Base-by-base conservation (phyloP, 2,888 invertebrate species). In the Caenorhabditis afra region DNA sequence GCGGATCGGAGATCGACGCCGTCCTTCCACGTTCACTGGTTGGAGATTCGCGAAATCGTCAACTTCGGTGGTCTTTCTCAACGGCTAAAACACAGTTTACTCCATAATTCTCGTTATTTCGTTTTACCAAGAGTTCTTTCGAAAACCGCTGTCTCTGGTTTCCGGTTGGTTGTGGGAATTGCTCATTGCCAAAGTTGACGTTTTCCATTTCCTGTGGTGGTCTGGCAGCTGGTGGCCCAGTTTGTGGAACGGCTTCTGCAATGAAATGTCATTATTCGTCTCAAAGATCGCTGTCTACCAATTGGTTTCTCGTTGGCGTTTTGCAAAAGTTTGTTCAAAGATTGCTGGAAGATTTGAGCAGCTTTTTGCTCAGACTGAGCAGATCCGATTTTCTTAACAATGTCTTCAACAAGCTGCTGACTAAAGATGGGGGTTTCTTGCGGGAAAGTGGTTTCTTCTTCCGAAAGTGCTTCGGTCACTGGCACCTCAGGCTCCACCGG, bases 1-100 rank as follows among this genome's bases (percentile, higher is more conserved):
- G 44, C 85, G 77, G 35, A 85, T 79, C 50, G 86, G 86, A 20
- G 86, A 78, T 18, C 86, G 81, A 22, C 86, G 81, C 37, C 75
- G 64, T 29, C 81, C 84, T 47, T 84, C 81, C 20, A 62, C 14
- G 39, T 84, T 84, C 12, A 84, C 73, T 16, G 77, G 74, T 23
- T 77, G 79, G 22, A 84, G 52, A 45, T 78, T 79, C 8, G 73
- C 64, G 45, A 73, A 76, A 16, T 81, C 81, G n/a, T 67, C 67
- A 3, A n/a, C 61, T 1, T 75, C 75, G 7, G 22, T 12, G 18
- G 45, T 29, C n/a, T 66, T 65, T 55, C 75, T 59, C n/a, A 80
- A 53, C 41, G 80, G 80, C 79, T 79, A 52, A 18, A 79, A 65
- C 16, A 14, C 23, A 20, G n/a, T n/a, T n/a, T n/a, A n/a, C n/a